These are phyloP conservation scores for Meteorus colon DNA, from an alignment of 2,888 invertebrate genomes.

Conservation along the genomic window DNA sequence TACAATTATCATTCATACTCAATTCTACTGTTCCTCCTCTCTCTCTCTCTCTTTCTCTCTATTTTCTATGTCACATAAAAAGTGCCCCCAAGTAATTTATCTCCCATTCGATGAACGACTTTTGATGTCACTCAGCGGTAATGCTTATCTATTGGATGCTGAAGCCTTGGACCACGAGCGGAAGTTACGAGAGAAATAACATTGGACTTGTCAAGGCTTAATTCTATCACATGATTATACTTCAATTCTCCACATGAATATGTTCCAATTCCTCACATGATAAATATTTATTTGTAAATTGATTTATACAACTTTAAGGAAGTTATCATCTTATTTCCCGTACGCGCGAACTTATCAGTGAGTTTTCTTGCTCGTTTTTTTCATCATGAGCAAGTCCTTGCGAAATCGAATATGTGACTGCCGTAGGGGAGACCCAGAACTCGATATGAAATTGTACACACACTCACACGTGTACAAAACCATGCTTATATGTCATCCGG, in stretches of 20 bases:
- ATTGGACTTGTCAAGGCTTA: slow-evolving; percentile 23
- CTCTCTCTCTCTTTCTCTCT: not conserved
- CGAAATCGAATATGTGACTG: slow-evolving; percentile 40
- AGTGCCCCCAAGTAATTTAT: not conserved
- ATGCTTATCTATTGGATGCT: slow-evolving; percentile 19
- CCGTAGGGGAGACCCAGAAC: not conserved
- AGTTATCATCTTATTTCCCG: not conserved
- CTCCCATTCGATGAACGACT: not conserved
- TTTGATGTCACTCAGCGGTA: slow-evolving; percentile 23
- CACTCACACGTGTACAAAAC: slow-evolving; percentile 64
- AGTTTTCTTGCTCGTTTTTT: too few relatives aligned
- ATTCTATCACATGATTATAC: not conserved
- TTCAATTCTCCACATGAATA: not conserved
- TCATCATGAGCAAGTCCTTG: slow-evolving; percentile 1
- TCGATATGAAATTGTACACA: slow-evolving; percentile 47
- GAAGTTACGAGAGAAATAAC: slow-evolving; percentile 34
- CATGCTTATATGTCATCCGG: slow-evolving; percentile 64
- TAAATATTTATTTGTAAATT: slow-evolving; percentile 1
- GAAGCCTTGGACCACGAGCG: slow-evolving; percentile 37
- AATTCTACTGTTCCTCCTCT: not conserved
- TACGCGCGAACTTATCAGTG: not conserved
- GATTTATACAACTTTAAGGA: not conserved
- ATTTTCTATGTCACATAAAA: not conserved
- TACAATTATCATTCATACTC: slow-evolving; percentile 25
- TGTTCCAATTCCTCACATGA: not conserved